Percentiles rank a stretch among this genome's conserved stretches.
Evolutionary conservation across 2,797 vertebrate genomes (phyloP).

Genomic region (Sandelia bainsii): DNA sequence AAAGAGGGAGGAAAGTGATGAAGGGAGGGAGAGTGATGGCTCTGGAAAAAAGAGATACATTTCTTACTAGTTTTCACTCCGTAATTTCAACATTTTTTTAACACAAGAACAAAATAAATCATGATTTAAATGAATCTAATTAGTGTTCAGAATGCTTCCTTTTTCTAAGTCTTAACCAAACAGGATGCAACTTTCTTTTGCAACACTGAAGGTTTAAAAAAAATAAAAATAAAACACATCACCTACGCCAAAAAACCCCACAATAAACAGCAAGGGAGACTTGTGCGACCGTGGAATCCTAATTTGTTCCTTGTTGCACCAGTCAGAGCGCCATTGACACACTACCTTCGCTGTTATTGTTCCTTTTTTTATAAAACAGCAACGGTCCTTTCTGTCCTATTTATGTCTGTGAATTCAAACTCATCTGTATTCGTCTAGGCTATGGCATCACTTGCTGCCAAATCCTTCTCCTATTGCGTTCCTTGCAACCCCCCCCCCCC

Average conservation of each 20-base stretch:
- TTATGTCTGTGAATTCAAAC: conserved; percentile 59
- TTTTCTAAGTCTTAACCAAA: not conserved
- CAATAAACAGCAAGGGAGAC: conserved; percentile 45
- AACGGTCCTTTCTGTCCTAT: conserved; percentile 35
- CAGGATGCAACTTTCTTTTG: conserved; percentile 5
- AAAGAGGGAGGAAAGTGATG: not conserved
- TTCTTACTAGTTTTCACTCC: not conserved
- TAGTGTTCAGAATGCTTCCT: not conserved
- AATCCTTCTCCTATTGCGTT: conserved; percentile 61
- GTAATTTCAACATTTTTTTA: not conserved
- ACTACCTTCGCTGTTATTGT: conserved; percentile 57
- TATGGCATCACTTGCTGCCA: conserved; percentile 60
- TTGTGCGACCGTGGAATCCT: conserved; percentile 69
- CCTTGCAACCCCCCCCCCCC: conserved; percentile 40
- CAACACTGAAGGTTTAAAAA: conserved; percentile 19
- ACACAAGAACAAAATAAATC: not conserved
- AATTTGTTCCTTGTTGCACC: conserved; percentile 67
- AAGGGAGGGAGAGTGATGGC: not conserved
- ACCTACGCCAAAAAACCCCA: conserved; percentile 35
- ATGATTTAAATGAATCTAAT: not conserved
- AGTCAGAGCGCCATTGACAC: conserved; percentile 53
- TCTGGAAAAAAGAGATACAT: conserved; percentile 10
- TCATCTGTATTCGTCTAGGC: conserved; percentile 72
- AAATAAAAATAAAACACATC: conserved; percentile 26
- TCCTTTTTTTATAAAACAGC: conserved; percentile 11